Conservation (phyloP, 2,888 invertebrate genomes). For the Himalopsyche tibetana region DNA sequence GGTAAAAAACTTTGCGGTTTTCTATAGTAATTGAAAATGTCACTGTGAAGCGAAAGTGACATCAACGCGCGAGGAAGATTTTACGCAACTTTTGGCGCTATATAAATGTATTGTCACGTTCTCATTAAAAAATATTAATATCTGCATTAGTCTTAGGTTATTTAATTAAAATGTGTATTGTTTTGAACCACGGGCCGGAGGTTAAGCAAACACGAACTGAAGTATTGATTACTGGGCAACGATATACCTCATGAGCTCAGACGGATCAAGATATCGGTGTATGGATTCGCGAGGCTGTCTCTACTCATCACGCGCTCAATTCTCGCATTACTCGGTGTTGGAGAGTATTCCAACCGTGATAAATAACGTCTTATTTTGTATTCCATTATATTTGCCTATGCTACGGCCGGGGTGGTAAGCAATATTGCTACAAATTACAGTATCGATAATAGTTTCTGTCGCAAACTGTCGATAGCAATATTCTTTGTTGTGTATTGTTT, state of each 20-base stretch:
- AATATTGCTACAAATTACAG: not conserved
- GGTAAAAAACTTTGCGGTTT: no score
- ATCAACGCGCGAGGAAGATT: no score
- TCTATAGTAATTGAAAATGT: no score
- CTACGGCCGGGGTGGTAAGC: not conserved
- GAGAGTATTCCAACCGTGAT: constrained; percentile 36
- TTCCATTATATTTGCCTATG: not conserved
- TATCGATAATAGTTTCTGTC: not conserved
- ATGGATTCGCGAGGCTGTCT: constrained; percentile 14
- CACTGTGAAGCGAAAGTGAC: no score
- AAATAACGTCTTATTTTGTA: constrained; percentile 32
- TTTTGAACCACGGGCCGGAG: constrained; percentile 3
- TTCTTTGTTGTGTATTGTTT: no score
- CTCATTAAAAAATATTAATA: no score
- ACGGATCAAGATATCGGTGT: constrained; percentile 24
- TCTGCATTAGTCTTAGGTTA: no score
- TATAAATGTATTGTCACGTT: no score
- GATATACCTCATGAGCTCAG: constrained; percentile 27
- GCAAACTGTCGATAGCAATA: no score
- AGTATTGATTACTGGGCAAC: constrained; percentile 1
- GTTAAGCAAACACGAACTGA: constrained; percentile 7
- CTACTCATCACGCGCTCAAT: constrained; percentile 15
- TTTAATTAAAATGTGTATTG: not conserved
- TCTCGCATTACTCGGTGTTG: constrained; percentile 7
- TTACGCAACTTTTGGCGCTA: no score